Evolutionary conservation across 2,113 vertebrate genomes (phyloP).

Genomic region (Coreoperca whiteheadi): DNA sequence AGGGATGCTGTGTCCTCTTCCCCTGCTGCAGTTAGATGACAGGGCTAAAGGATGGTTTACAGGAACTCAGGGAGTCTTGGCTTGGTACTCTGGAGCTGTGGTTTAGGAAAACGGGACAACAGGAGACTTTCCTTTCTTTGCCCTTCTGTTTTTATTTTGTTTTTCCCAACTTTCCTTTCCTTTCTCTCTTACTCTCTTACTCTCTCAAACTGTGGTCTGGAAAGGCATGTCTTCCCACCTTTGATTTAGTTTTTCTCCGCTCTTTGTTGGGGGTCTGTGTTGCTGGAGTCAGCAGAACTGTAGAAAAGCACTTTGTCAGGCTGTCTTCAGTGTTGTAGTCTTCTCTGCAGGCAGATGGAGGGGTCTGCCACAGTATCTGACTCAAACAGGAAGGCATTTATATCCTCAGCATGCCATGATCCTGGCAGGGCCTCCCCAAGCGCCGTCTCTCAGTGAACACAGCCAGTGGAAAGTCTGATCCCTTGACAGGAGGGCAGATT

Average conservation of each 20-base stretch:
- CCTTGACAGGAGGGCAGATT: constrained; percentile 61
- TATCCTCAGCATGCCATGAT: constrained; percentile 72
- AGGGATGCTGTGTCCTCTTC: constrained; percentile 44
- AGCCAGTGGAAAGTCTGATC: constrained; percentile 75
- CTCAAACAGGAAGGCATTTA: constrained; percentile 79
- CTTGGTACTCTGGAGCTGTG: constrained; percentile 49
- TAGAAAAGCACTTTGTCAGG: constrained; percentile 47
- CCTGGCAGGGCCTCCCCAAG: constrained; percentile 51
- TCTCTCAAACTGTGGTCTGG: constrained; percentile 60
- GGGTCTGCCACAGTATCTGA: constrained; percentile 63
- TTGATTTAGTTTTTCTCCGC: constrained; percentile 68
- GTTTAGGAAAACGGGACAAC: constrained; percentile 76
- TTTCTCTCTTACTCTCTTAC: constrained; percentile 20
- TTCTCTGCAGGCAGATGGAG: constrained; percentile 36
- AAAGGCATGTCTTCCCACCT: constrained; percentile 54
- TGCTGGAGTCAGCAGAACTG: constrained; percentile 75
- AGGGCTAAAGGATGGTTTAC: constrained; percentile 60
- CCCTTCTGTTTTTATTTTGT: constrained; percentile 59
- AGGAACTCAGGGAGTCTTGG: constrained; percentile 69
- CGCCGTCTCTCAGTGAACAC: constrained; percentile 41
- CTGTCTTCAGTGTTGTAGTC: constrained; percentile 52
- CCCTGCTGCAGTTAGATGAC: constrained; percentile 48
- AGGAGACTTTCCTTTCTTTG: constrained; percentile 66
- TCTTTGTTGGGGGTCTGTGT: constrained; percentile 56
- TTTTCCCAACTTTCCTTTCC: constrained; percentile 8